Base-by-base conservation (phyloP, 2,888 invertebrate species). In the Beris chalybata region DNA sequence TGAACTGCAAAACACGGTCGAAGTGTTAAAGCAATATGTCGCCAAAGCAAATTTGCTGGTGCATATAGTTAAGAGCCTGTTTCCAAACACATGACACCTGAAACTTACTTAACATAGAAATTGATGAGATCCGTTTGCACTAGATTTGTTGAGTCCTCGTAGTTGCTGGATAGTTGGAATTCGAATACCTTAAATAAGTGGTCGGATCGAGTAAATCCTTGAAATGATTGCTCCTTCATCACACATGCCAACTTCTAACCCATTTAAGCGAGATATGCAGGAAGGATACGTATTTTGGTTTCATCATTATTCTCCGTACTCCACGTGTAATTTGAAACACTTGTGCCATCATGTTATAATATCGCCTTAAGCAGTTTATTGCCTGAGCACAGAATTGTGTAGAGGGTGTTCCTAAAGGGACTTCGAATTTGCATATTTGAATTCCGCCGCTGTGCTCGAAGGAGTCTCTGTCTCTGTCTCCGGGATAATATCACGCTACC, bases 271-370 rank as follows among this genome's bases (percentile, higher is more conserved):
- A 22, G 22, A 22, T 22, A 66, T 53, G 59, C 59, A 22, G 66
- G 59, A 58, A 54, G 59, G 54, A 58, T 66, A 66, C 59, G 59
- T 66, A 66, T 59, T 66, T 66, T 61, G 61, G 66, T 61, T 66
- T 66, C 65, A 66, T 58, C 31, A 31, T 53, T 29, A 13, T 38
- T 9, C 38, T 38, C 38, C 38, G 5, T 38, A 38, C 9, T 38
- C 71, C 70, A 71, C 72, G 72, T 77, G 76, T 77, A 78, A 78
- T 78, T 78, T 72, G 74, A 76, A 77, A 75, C 78, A 77, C 78
- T 78, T 78, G 78, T 76, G 77, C 72, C 77, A 73, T 72, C 53
- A 47, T 58, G 58, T 65, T 63, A 56, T 67, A 71, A 67, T 70
- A 55, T 64, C 31, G 67, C 64, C 45, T 57, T 65, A 64, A 67